Evolutionary conservation across 1,140 invertebrate species (phyloP).

Genomic region (Trichonephila clavipes): DNA sequence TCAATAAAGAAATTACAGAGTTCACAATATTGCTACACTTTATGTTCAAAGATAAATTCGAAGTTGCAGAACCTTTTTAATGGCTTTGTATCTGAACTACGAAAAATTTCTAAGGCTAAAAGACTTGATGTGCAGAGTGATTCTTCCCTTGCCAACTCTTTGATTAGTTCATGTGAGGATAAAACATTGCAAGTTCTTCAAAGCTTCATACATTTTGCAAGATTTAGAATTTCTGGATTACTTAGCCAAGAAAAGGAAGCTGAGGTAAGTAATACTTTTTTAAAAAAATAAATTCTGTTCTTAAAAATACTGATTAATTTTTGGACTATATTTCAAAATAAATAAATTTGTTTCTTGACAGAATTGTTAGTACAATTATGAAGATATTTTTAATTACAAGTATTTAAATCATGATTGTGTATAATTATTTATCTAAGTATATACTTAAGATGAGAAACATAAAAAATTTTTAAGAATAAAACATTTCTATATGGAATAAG

Average conservation of each 20-base stretch:
- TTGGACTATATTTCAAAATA: too few species aligned
- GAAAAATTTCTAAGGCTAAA: not conserved
- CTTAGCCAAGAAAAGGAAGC: not conserved
- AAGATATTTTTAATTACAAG: too few species aligned
- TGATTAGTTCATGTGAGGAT: not conserved
- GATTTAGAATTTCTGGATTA: slow-evolving; percentile 12
- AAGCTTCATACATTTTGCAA: not conserved
- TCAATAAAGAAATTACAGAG: not conserved
- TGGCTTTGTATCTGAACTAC: slow-evolving; percentile 18
- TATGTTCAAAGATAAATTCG: not conserved
- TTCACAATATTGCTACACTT: not conserved
- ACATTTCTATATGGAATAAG: too few species aligned
- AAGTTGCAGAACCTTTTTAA: not conserved
- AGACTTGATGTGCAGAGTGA: not conserved
- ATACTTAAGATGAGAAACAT: too few species aligned
- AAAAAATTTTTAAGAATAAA: too few species aligned
- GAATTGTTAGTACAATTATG: too few species aligned
- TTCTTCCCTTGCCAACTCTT: not conserved
- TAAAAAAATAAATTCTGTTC: too few species aligned
- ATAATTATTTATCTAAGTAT: too few species aligned
- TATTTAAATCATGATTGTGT: too few species aligned
- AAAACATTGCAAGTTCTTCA: not conserved
- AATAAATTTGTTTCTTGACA: too few species aligned
- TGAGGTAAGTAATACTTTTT: not conserved
- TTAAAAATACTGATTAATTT: too few species aligned